Base-by-base conservation (phyloP, 1,140 invertebrate species). In the Drosophila arawakana region DNA sequence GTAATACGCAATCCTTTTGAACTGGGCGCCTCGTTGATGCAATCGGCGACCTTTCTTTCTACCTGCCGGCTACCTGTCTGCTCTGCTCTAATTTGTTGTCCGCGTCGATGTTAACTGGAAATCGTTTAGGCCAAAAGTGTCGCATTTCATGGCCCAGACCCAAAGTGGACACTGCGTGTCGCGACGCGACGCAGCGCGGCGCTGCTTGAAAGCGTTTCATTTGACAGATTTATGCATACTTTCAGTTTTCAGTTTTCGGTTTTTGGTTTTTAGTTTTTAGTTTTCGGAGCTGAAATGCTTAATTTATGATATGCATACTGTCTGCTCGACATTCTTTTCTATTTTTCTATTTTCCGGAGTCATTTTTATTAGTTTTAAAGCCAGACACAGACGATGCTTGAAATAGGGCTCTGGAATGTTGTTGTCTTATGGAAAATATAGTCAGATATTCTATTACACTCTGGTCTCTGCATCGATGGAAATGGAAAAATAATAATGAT, bases 191-290 rank as follows among this genome's bases (percentile, higher is more conserved):
- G 46, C 74, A 41, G 81, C 74, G 25, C 25, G 35, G 60, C 81
- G 46, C 74, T 46, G 81, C 74, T 78, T 65, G 78, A 86, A 69
- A 66, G 66, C 66, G 34, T 62, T 72, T 76, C 78, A 41, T 72
- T 74, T 65, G 75, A 81, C 63, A 86, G 75, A 81, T 81, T 86
- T 84, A 81, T 86, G 81, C 69, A 78, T 77, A 84, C 66, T 84
- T 81, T 84, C 63, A 21, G 67, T 75, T 76, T 82, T 61, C 49
- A 54, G 39, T n/a, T 0, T 41, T 41, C 39, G n/a, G 39, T 41
- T 41, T 41, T 41, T 10, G 11, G 39, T 41, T 41, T 41, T 43
- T 9, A 5, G 39, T 43, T 43, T 43, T 43, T 11, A n/a, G 41
- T 13, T 13, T 43, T 43, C 41, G 41, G 15, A 43, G 34, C 63